Percentiles rank a stretch among this genome's conserved stretches.
Conservation (phyloP, 2,888 invertebrate species). For the Saturnia japonica region DNA sequence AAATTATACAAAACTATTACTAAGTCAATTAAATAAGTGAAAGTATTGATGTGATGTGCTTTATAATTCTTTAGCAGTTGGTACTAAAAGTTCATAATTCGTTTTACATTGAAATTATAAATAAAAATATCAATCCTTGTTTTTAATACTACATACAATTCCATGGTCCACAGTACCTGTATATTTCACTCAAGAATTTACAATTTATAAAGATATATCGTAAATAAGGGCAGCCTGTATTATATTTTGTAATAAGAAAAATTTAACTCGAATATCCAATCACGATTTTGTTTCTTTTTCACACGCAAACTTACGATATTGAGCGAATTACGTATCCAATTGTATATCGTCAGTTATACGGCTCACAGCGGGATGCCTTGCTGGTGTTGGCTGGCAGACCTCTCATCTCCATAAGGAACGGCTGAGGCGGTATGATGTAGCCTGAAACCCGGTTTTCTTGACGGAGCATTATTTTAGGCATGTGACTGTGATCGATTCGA, state of each 20-base stretch:
- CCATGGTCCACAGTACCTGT: background rate
- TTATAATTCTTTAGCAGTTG: too few species aligned
- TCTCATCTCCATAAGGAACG: conserved; percentile 61
- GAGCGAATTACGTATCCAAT: conserved; percentile 56
- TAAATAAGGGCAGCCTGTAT: background rate
- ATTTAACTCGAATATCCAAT: conserved; percentile 5
- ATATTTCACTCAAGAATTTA: background rate
- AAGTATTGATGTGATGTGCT: too few species aligned
- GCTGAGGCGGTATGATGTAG: conserved; percentile 29
- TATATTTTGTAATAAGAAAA: background rate
- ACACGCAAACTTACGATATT: conserved; percentile 32
- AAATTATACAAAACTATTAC: too few species aligned
- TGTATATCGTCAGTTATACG: conserved; percentile 54
- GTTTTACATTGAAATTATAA: too few species aligned
- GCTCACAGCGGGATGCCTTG: conserved; percentile 55
- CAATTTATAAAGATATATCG: conserved; percentile 1
- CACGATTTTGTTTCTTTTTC: conserved; percentile 17
- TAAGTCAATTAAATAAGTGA: too few species aligned
- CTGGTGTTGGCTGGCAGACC: conserved; percentile 57
- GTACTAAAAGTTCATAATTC: too few species aligned
- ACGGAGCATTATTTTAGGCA: conserved; percentile 72
- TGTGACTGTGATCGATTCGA: conserved; percentile 79
- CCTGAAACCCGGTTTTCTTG: conserved; percentile 50
- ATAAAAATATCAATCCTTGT: background rate
- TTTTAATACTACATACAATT: background rate